These are phyloP conservation scores for Zaprionus ornatus DNA, from an alignment of 1,140 invertebrate species.

Conservation along the genomic window DNA sequence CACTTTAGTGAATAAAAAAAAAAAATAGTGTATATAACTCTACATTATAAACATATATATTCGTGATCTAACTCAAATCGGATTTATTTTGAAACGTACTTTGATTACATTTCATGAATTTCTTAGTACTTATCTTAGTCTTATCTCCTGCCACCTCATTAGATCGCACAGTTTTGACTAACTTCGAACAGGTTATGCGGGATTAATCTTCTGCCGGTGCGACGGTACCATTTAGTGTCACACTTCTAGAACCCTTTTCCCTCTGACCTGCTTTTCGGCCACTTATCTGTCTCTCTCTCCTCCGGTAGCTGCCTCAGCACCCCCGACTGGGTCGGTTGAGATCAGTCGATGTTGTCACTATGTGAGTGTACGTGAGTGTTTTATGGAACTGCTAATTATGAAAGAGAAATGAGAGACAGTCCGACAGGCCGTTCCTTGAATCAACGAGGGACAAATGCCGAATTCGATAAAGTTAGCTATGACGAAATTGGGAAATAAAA, in stretches of 20 bases:
- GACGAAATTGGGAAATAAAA: constrained; percentile 6
- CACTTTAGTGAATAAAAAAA: too few relatives aligned
- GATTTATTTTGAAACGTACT: too few relatives aligned
- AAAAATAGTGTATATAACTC: too few relatives aligned
- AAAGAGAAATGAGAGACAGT: constrained; percentile 3
- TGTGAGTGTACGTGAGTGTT: constrained; percentile 47
- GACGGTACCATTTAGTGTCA: constrained; percentile 22
- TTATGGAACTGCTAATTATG: constrained; percentile 69
- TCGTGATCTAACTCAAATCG: too few relatives aligned
- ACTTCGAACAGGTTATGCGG: background rate
- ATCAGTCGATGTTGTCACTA: constrained; percentile 52
- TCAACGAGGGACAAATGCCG: constrained; percentile 8
- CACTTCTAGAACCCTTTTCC: constrained; percentile 41
- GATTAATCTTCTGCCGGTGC: background rate
- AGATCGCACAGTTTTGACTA: background rate
- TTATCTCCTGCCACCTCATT: background rate
- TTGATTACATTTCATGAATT: too few relatives aligned
- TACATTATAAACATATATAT: too few relatives aligned
- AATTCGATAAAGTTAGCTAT: background rate
- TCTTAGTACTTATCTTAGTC: too few relatives aligned
- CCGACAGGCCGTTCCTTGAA: constrained; percentile 18
- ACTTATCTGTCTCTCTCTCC: constrained; percentile 14
- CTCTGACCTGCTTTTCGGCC: constrained; percentile 29
- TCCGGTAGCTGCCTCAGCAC: constrained; percentile 27
- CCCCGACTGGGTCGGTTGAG: constrained; percentile 42